phyloP scores from a whole-genome alignment of 92 coral and sea anemone species.

The Isaurus tuberculatus region DNA sequence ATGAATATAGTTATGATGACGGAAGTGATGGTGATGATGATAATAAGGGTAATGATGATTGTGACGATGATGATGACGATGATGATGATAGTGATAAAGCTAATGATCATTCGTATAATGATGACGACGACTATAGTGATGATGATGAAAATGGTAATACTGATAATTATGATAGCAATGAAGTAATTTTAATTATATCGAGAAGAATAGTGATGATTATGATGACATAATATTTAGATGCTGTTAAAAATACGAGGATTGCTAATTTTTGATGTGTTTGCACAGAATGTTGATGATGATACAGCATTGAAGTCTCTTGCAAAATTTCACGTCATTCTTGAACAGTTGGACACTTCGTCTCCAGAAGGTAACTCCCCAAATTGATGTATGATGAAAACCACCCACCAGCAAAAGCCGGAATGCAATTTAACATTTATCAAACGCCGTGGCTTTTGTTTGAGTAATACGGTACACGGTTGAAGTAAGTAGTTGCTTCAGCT shows the following conservation, averaged over 20 bases:
- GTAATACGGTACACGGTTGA: no score
- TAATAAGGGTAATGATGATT: no score
- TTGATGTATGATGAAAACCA: no score
- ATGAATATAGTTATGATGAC: background rate
- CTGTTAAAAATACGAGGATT: background rate
- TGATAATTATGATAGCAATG: no score
- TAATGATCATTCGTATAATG: no score
- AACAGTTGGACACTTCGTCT: constrained; percentile 51
- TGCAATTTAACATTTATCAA: background rate
- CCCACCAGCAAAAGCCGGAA: no score
- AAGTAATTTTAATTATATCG: background rate
- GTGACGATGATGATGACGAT: background rate
- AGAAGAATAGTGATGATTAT: background rate
- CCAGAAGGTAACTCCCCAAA: constrained; percentile 28
- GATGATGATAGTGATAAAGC: background rate
- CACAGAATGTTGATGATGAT: constrained; percentile 78
- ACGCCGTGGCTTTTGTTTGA: no score
- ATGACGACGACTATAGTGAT: no score
- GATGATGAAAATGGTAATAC: no score
- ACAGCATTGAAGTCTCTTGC: constrained; percentile 66
- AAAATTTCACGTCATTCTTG: constrained; percentile 80
- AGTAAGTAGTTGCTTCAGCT: no score
- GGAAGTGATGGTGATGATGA: no score
- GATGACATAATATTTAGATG: background rate
- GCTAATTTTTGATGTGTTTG: background rate